Evolutionary conservation across 2,797 vertebrate genomes (phyloP).

Genomic region (Tokudaia tokunoshimensis): DNA sequence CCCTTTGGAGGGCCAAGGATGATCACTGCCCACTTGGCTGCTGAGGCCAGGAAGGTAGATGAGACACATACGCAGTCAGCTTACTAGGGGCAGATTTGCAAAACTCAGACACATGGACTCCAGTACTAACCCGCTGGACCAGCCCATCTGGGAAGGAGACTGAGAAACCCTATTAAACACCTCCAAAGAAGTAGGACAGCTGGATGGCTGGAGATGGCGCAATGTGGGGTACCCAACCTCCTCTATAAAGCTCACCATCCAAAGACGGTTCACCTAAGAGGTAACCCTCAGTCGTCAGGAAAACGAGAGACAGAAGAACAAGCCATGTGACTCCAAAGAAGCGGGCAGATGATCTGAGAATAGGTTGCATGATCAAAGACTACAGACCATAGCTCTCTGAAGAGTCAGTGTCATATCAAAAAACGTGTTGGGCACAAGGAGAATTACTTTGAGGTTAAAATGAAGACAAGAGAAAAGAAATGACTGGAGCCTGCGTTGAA

Average conservation of each 20-base stretch:
- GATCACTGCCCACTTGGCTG: background rate
- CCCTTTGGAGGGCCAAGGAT: background rate
- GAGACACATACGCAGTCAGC: background rate
- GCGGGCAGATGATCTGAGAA: background rate
- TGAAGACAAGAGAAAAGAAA: background rate
- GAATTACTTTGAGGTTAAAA: background rate
- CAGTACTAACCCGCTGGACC: conserved; percentile 23
- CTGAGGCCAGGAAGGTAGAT: background rate
- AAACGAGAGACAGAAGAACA: background rate
- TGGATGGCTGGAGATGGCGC: background rate
- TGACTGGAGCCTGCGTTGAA: background rate
- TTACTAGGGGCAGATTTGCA: conserved; percentile 8
- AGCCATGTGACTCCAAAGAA: background rate
- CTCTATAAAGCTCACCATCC: background rate
- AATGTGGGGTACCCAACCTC: background rate
- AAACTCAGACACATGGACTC: conserved; percentile 45
- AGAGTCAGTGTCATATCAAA: background rate
- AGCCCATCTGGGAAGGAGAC: conserved; percentile 45
- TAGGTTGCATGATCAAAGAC: background rate
- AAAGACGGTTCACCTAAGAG: background rate
- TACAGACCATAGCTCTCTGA: background rate
- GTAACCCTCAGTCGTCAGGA: background rate
- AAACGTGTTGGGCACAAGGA: background rate
- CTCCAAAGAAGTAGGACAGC: background rate
- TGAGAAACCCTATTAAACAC: conserved; percentile 29